These are phyloP conservation scores for Pedetes capensis DNA, from an alignment of 2,113 vertebrate species.

Conservation along the genomic window DNA sequence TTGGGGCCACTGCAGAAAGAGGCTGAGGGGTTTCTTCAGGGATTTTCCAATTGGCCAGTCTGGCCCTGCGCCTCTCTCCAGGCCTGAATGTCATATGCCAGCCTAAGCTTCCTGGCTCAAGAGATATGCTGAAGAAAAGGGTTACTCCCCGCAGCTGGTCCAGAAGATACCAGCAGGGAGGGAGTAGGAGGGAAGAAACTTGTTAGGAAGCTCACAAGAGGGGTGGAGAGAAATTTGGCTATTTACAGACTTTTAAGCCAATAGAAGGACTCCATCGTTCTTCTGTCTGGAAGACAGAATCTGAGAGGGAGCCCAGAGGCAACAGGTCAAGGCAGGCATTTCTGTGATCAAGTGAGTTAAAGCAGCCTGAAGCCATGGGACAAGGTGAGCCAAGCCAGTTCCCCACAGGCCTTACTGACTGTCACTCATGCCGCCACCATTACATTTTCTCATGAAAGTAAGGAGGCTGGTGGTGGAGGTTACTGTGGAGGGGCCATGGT, in stretches of 20 bases:
- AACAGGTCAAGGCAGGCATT: not conserved
- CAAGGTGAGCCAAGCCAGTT: conserved; percentile 60
- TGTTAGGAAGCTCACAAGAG: not conserved
- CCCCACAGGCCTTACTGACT: not conserved
- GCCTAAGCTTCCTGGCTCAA: conserved; percentile 21
- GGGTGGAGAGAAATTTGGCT: not conserved
- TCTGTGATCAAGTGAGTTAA: not conserved
- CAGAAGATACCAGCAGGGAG: conserved; percentile 56
- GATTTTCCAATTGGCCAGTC: not conserved
- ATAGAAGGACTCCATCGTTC: not conserved
- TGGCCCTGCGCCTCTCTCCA: not conserved
- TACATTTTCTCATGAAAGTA: not conserved
- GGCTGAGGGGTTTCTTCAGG: not conserved
- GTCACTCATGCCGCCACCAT: not conserved
- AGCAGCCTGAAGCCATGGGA: conserved; percentile 59
- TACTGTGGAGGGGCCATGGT: not conserved
- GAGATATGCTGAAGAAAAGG: conserved; percentile 35
- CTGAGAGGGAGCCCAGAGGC: not conserved
- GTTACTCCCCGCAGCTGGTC: conserved; percentile 57
- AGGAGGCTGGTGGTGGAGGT: not conserved
- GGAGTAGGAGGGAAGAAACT: not conserved
- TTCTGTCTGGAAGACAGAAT: not conserved
- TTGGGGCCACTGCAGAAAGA: not conserved
- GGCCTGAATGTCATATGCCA: not conserved
- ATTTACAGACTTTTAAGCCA: conserved; percentile 31